Percentiles rank a stretch among this genome's conserved stretches.
Evolutionary conservation across 2,797 vertebrate species (phyloP).

Genomic region (Hapalemur alaotrensis): DNA sequence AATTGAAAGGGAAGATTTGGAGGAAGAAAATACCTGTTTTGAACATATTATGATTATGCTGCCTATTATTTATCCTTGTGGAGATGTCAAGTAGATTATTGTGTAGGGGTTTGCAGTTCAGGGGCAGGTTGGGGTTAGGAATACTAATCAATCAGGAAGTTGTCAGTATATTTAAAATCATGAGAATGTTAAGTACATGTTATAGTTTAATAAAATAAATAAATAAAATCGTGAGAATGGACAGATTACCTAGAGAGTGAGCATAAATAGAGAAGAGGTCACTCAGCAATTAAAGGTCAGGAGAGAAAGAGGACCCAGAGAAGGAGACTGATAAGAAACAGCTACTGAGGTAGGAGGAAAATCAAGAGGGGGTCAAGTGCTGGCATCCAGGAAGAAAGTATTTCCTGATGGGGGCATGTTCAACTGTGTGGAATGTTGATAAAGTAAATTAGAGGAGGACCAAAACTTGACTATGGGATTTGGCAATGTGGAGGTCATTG

Average conservation of each 20-base stretch:
- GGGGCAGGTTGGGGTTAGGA: neutral
- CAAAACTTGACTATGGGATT: neutral
- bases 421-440: neutral
- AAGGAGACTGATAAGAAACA: neutral
- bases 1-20: neutral
- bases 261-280: neutral
- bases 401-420: neutral
- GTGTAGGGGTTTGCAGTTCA: neutral
- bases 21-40: neutral
- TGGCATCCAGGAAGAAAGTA: neutral
- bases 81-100: neutral
- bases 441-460: neutral
- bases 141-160: neutral
- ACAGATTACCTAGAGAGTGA: neutral
- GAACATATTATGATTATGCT: neutral
- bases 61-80: neutral
- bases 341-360: neutral
- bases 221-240: neutral
- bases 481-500: neutral
- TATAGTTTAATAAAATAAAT: too few species aligned
- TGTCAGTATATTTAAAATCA: neutral
- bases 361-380: neutral
- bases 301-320: neutral
- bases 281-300: neutral
- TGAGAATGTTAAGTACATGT: too few species aligned